Percentiles rank a stretch among this genome's conserved stretches.
These are phyloP conservation scores for Pipa parva DNA, from an alignment of 2,113 vertebrate genomes.

Conservation along the genomic window DNA sequence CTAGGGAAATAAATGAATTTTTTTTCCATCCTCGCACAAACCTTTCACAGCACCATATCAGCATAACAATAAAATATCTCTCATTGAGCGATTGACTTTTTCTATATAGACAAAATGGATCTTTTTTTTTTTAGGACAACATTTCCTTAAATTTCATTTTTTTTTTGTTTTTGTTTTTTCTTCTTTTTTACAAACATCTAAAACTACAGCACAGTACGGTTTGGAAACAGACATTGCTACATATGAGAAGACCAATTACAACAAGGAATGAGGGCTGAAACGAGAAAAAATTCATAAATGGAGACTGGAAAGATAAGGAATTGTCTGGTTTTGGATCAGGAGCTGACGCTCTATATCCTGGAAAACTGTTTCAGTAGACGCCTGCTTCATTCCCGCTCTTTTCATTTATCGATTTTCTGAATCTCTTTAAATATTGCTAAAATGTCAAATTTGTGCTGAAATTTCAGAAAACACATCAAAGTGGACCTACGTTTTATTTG, in stretches of 20 bases:
- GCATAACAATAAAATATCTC: slow-evolving; percentile 63
- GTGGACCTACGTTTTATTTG: too few species aligned
- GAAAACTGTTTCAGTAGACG: too few species aligned
- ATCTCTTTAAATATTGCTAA: too few species aligned
- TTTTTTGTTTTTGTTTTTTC: slow-evolving; percentile 38
- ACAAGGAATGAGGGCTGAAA: slow-evolving; percentile 20
- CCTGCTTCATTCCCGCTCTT: too few species aligned
- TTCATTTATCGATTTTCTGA: too few species aligned
- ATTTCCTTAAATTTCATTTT: slow-evolving; percentile 40
- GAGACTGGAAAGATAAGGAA: slow-evolving; percentile 2
- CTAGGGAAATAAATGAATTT: slow-evolving; percentile 1
- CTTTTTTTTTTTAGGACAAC: slow-evolving; percentile 61
- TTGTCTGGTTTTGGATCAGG: too few species aligned
- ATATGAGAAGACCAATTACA: slow-evolving; percentile 43
- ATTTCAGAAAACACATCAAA: too few species aligned
- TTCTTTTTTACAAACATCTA: slow-evolving; percentile 85
- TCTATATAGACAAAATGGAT: slow-evolving; percentile 73
- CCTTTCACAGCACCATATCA: slow-evolving; percentile 59
- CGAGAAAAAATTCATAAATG: slow-evolving; percentile 5
- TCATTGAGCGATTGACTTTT: slow-evolving; percentile 55
- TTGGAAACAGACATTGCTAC: slow-evolving; percentile 49
- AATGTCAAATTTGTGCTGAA: too few species aligned
- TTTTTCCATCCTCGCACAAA: slow-evolving; percentile 55
- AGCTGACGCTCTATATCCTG: too few species aligned
- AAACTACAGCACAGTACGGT: slow-evolving; percentile 81